phyloP scores from a whole-genome alignment of 2,888 invertebrate species.

The Cataglyphis rosenhaueri region DNA sequence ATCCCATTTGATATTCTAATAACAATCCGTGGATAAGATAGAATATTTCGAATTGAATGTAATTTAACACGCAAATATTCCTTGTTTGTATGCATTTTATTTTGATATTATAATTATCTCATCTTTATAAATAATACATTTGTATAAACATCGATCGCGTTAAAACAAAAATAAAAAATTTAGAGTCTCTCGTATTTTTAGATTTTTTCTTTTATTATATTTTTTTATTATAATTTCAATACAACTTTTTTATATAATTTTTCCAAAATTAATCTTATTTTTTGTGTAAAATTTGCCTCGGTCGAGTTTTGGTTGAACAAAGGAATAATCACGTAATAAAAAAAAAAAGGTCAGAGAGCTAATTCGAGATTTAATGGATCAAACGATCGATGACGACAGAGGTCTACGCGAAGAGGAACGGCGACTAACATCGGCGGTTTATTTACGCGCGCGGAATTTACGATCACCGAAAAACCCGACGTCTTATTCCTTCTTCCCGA shows the following conservation, averaged over 20 bases:
- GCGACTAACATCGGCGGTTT: slow-evolving; percentile 38
- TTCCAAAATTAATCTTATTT: background rate
- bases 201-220: background rate
- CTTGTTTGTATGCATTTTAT: background rate
- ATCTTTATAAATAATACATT: background rate
- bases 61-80: background rate
- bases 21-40: background rate
- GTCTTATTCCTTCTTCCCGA: slow-evolving; percentile 54
- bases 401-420: background rate
- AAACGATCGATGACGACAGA: slow-evolving; percentile 25
- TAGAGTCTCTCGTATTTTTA: background rate
- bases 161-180: background rate
- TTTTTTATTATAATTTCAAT: background rate
- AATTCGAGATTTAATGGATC: slow-evolving; percentile 26
- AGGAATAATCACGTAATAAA: background rate
- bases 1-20: slow-evolving; percentile 25
- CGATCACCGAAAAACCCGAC: slow-evolving; percentile 51
- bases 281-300: background rate
- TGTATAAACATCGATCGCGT: background rate
- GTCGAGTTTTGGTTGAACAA: background rate
- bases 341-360: background rate
- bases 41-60: background rate
- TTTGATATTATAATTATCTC: background rate
- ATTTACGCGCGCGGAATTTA: slow-evolving; percentile 50
- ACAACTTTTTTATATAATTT: background rate